Conservation (phyloP, 1,140 invertebrate genomes). For the Centruroides sculpturatus region DNA sequence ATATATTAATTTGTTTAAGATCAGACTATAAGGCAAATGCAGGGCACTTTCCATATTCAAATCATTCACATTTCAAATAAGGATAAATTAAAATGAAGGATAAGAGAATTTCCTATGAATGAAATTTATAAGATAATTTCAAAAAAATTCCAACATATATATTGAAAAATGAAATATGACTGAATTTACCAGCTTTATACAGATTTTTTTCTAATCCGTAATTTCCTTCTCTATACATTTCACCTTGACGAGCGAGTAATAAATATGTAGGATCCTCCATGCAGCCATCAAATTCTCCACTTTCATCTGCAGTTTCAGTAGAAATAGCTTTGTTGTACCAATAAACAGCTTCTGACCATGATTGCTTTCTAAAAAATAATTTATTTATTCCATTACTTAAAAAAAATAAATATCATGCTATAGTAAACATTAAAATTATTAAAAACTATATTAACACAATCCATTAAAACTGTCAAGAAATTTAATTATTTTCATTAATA, state of each 20-base stretch:
- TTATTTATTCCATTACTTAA: neutral
- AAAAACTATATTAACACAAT: neutral
- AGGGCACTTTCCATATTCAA: too few species aligned
- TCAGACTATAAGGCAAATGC: too few species aligned
- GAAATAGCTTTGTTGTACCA: constrained; percentile 34
- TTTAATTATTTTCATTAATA: too few species aligned
- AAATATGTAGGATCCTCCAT: constrained; percentile 30
- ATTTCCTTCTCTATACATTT: constrained; percentile 34
- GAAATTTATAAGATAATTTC: too few species aligned
- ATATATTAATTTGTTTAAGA: too few species aligned
- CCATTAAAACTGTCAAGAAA: too few species aligned
- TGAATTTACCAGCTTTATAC: neutral
- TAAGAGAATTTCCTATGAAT: too few species aligned
- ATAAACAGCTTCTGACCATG: constrained; percentile 31
- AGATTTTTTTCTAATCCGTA: constrained; percentile 23
- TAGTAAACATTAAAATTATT: neutral
- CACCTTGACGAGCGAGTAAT: constrained; percentile 35
- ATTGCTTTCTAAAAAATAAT: constrained; percentile 23
- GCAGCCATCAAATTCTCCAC: constrained; percentile 32
- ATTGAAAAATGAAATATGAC: too few species aligned
- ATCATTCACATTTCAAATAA: too few species aligned
- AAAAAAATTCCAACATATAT: too few species aligned
- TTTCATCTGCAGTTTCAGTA: constrained; percentile 28
- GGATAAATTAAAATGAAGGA: too few species aligned
- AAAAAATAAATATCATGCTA: neutral